phyloP scores from a whole-genome alignment of 2,113 vertebrate genomes.

The Lophotis ruficrista region DNA sequence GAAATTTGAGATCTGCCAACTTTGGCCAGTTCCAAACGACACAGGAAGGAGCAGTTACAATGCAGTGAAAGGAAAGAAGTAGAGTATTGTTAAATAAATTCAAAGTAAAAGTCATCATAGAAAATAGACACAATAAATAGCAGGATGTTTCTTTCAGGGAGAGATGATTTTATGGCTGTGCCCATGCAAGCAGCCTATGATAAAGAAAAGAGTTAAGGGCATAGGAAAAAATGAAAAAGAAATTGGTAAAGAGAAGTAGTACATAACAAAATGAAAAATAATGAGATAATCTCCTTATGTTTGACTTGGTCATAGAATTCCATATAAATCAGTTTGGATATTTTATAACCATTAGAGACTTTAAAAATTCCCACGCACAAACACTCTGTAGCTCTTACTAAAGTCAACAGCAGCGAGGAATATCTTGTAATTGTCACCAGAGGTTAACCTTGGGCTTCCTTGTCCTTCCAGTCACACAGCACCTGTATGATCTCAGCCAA shows the following conservation, averaged over 20 bases:
- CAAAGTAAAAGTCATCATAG: conserved; percentile 3
- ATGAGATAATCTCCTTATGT: background rate
- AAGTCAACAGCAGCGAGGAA: background rate
- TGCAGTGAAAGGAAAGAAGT: conserved; percentile 24
- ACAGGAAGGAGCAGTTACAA: conserved; percentile 40
- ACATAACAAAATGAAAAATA: conserved; percentile 6
- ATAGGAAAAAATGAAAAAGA: background rate
- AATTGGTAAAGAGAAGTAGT: background rate
- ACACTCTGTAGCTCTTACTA: background rate
- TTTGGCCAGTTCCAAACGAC: conserved; percentile 57
- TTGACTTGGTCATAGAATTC: background rate
- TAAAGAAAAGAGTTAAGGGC: background rate
- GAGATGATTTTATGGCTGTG: background rate
- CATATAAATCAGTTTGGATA: background rate
- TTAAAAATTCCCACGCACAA: background rate
- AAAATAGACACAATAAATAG: conserved; percentile 1
- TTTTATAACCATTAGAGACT: background rate
- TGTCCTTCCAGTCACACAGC: background rate
- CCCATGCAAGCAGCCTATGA: background rate
- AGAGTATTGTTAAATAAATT: conserved; percentile 6
- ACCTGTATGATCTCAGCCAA: background rate
- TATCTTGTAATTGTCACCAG: background rate
- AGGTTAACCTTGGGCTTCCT: background rate
- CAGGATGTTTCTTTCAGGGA: background rate
- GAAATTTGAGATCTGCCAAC: conserved; percentile 68